A percentile compares a stretch with the other conserved stretches of the same genome.
These are phyloP conservation scores for Diploscapter pachys DNA, from an alignment of 1,140 invertebrate genomes.

Conservation along the genomic window DNA sequence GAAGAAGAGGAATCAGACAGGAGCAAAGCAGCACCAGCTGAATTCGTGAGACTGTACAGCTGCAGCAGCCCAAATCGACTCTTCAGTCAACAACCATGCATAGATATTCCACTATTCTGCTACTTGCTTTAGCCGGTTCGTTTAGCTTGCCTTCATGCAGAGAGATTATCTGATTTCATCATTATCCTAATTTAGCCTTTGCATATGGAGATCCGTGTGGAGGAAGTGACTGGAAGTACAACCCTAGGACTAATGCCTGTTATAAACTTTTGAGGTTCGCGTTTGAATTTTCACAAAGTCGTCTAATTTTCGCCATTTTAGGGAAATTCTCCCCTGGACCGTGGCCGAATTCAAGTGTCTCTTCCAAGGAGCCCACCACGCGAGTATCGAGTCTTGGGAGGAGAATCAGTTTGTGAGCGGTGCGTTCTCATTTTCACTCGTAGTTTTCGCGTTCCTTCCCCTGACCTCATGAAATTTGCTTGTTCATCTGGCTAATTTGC, in stretches of 20 bases:
- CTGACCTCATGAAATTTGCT: too few relatives aligned
- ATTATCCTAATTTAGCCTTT: too few relatives aligned
- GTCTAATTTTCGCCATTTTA: not conserved
- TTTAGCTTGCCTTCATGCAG: too few relatives aligned
- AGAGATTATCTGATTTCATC: too few relatives aligned
- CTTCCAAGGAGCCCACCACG: constrained; percentile 34
- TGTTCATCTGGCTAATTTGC: too few relatives aligned
- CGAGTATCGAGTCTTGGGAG: constrained; percentile 23
- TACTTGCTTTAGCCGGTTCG: too few relatives aligned
- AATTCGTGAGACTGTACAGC: too few relatives aligned
- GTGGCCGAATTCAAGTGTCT: constrained; percentile 36
- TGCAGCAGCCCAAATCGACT: too few relatives aligned
- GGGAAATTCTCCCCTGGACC: constrained; percentile 30
- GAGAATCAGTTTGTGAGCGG: constrained; percentile 36
- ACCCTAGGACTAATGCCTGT: constrained; percentile 27
- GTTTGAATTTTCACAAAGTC: not conserved
- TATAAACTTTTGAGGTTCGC: constrained; percentile 26
- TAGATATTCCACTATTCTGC: too few relatives aligned
- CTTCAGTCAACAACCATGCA: too few relatives aligned
- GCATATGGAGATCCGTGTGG: constrained; percentile 9
- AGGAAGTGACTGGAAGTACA: constrained; percentile 31
- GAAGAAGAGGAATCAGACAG: too few relatives aligned
- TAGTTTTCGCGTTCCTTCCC: not conserved
- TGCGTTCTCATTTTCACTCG: constrained; percentile 1
- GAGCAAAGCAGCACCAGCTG: too few relatives aligned